Conservation (phyloP, 2,888 invertebrate species). For the Miltochrista miniata region DNA sequence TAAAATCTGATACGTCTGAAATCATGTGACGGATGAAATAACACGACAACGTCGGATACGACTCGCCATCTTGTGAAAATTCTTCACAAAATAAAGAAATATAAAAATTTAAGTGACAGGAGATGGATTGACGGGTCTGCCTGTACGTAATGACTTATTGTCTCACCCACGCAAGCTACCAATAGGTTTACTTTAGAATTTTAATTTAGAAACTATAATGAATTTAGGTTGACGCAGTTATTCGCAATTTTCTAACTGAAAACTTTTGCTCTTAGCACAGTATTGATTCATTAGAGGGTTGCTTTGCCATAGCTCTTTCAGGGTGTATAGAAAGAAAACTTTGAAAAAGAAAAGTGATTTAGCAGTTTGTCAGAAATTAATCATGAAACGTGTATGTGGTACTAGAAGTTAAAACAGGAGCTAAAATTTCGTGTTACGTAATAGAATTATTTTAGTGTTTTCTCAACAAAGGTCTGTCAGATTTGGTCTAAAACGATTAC, state of each 20-base stretch:
- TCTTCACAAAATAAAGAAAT: slow-evolving; percentile 41
- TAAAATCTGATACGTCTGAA: slow-evolving; percentile 67
- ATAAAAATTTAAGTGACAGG: slow-evolving; percentile 40
- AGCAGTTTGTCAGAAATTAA: too few species aligned
- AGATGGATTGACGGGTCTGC: slow-evolving; percentile 40
- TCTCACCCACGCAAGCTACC: slow-evolving; percentile 37
- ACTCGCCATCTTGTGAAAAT: slow-evolving; percentile 36
- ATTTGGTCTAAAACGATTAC: slow-evolving; percentile 7
- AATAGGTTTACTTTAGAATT: slow-evolving; percentile 10
- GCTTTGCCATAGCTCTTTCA: background rate
- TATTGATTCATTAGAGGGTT: background rate
- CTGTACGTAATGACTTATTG: slow-evolving; percentile 52
- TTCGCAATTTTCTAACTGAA: background rate
- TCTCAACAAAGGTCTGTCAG: too few species aligned
- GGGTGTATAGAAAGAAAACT: too few species aligned
- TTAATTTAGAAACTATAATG: slow-evolving; percentile 13
- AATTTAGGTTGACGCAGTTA: slow-evolving; percentile 3
- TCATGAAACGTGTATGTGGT: too few species aligned
- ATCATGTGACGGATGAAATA: slow-evolving; percentile 72
- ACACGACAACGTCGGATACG: slow-evolving; percentile 47
- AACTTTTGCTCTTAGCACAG: background rate
- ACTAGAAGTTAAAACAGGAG: too few species aligned
- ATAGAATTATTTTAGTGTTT: too few species aligned
- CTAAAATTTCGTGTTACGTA: too few species aligned
- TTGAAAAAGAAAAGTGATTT: too few species aligned